Evolutionary conservation across 2,113 vertebrate species (phyloP), one percentile per base, ranked within the genome.

Genomic region (Melospiza melodia): DNA sequence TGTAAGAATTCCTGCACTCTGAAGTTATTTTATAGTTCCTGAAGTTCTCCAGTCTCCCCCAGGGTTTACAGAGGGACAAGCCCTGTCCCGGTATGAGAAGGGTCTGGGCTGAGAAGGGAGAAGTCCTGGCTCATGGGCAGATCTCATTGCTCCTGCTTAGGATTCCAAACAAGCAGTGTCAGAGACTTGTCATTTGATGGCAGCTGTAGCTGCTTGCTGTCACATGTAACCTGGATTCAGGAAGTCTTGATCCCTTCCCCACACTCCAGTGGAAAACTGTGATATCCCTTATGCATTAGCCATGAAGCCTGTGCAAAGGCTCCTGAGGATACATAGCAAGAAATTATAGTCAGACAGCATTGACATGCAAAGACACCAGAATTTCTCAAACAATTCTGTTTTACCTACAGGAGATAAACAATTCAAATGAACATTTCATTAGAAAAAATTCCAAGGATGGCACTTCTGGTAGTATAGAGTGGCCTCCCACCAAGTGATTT

Each of bases 21-120:
- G 28, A 85, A 78, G 76, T 55, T 8, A 49, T 54, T 61, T 19
- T 8, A 7, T 41, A 27, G 15, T 27, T 71, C 41, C 10, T 12
- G 12, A 30, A 44, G n/a, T 61, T 57, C 17, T 80, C 16, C 0
- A 0, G 27, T 48, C 9, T 71, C 8, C 24, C 15, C 2, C 3
- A 35, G 9, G 37, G 15, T 87, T 71, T 52, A 52, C 44, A n/a
- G 76, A 51, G 11, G 67, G 57, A 81, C 24, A 59, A 76, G 12
- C 20, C 23, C 30, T 73, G 41, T 2, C 11, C 11, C 0, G 0
- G 11, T 46, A 27, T 21, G 9, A 83, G 27, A 90, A 67, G 2
- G 16, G 17, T 46, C 25, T 87, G 48, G 44, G 51, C 6, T 69
- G 67, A 91, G 59, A 63, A 57, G 7, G 43, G 39, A 55, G n/a